Percentiles rank a stretch among this genome's conserved stretches.
Conservation (phyloP, 1,140 invertebrate genomes). For the Aphelinus certus region DNA sequence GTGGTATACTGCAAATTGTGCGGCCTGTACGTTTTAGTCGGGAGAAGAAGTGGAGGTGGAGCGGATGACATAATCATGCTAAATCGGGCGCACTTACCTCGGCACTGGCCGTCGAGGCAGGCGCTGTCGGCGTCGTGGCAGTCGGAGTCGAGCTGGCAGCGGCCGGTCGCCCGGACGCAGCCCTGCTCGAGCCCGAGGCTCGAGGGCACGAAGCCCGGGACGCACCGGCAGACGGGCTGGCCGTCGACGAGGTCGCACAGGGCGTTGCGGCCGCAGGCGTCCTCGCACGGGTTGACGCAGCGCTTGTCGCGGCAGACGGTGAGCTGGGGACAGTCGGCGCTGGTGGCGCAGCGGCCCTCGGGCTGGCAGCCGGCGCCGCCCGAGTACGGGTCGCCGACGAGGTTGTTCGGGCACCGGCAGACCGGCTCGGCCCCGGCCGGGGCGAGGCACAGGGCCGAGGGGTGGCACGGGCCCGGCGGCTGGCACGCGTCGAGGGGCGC, state of each 20-base stretch:
- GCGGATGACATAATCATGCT: no score
- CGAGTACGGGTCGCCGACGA: slow-evolving; percentile 78
- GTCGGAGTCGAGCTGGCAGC: slow-evolving; percentile 78
- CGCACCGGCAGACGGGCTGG: slow-evolving; percentile 80
- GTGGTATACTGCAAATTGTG: no score
- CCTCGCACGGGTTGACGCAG: slow-evolving; percentile 82
- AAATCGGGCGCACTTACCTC: slow-evolving; percentile 57
- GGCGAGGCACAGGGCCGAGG: slow-evolving; percentile 80
- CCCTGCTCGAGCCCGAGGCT: slow-evolving; percentile 71
- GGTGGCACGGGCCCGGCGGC: slow-evolving; percentile 83
- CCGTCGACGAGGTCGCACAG: slow-evolving; percentile 80
- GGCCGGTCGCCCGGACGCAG: slow-evolving; percentile 75
- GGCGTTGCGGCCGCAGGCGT: slow-evolving; percentile 79
- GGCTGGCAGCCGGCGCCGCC: slow-evolving; percentile 75
- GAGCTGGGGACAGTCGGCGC: slow-evolving; percentile 80
- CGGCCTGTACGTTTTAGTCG: no score
- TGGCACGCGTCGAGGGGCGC: slow-evolving; percentile 74
- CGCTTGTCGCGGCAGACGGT: slow-evolving; percentile 76
- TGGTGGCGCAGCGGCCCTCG: slow-evolving; percentile 75
- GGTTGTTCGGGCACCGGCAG: slow-evolving; percentile 80
- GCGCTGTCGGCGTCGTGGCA: slow-evolving; percentile 74
- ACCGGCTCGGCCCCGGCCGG: slow-evolving; percentile 64
- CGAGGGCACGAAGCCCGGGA: slow-evolving; percentile 74
- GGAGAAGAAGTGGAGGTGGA: no score
- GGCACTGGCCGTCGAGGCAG: slow-evolving; percentile 85